A percentile compares a stretch with the other conserved stretches of the same genome.
These are phyloP conservation scores for Fratercula arctica DNA, from an alignment of 2,797 vertebrate genomes.

Conservation along the genomic window DNA sequence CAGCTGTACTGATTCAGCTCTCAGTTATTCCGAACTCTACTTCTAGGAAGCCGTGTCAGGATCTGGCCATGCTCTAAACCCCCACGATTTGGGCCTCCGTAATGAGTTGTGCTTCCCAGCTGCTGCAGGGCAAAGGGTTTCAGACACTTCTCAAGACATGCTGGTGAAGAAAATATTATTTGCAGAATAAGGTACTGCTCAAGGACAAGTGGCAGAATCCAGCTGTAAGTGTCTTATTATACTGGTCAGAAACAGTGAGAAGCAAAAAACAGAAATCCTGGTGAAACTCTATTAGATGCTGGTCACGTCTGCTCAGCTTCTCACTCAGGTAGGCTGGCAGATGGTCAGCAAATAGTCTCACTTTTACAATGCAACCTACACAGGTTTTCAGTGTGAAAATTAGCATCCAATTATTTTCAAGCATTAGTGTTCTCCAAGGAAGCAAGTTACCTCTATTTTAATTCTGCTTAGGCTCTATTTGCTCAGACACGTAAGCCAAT, in stretches of 20 bases:
- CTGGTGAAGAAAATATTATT: background rate
- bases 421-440: background rate
- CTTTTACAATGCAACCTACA: conserved; percentile 47
- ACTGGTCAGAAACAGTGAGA: conserved; percentile 20
- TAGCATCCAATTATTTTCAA: conserved; percentile 43
- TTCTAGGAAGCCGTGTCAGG: background rate
- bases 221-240: background rate
- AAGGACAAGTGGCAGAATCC: background rate
- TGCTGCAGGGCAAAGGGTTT: background rate
- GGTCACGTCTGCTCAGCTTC: conserved; percentile 20
- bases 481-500: background rate
- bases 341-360: conserved; percentile 53
- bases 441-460: conserved; percentile 17
- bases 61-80: background rate
- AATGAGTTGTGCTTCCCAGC: background rate
- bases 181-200: background rate
- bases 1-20: background rate
- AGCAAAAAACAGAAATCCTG: background rate
- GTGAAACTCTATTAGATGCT: background rate
- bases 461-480: conserved; percentile 35
- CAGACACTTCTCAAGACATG: background rate
- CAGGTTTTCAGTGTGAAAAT: conserved; percentile 35
- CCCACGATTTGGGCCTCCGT: background rate
- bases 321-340: conserved; percentile 52
- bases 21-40: background rate